A percentile compares a stretch with the other conserved stretches of the same genome.
Conservation (phyloP, 2,113 vertebrate species). For the Cheirogaleus medius region DNA sequence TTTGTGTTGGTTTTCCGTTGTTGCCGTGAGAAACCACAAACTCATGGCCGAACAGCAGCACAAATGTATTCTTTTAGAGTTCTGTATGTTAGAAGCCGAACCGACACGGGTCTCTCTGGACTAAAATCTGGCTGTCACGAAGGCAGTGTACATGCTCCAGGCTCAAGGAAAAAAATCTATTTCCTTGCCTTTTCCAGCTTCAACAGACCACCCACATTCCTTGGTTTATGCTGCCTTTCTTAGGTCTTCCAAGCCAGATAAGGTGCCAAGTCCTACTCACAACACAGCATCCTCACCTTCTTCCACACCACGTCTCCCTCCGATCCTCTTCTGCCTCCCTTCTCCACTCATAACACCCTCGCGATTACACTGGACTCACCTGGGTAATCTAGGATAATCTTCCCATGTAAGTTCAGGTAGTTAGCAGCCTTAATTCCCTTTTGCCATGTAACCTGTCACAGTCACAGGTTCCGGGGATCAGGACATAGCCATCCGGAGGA, state of each 20-base stretch:
- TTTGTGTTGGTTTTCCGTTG: background rate
- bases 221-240: background rate
- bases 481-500: too few relatives aligned
- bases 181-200: background rate
- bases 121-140: background rate
- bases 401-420: background rate
- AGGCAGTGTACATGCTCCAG: background rate
- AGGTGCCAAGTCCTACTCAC: background rate
- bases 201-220: background rate
- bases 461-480: background rate
- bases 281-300: too few relatives aligned
- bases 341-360: background rate
- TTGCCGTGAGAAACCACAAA: background rate
- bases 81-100: background rate
- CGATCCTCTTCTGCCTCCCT: background rate
- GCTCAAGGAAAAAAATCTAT: rapidly evolving
- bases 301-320: background rate
- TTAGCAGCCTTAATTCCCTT: background rate
- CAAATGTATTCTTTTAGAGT: background rate
- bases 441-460: background rate
- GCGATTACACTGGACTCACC: background rate
- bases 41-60: background rate
- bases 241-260: background rate
- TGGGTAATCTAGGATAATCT: background rate
- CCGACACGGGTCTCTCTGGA: background rate